Conservation (phyloP, 2,113 vertebrate genomes). For the Ailuropoda melanoleuca region DNA sequence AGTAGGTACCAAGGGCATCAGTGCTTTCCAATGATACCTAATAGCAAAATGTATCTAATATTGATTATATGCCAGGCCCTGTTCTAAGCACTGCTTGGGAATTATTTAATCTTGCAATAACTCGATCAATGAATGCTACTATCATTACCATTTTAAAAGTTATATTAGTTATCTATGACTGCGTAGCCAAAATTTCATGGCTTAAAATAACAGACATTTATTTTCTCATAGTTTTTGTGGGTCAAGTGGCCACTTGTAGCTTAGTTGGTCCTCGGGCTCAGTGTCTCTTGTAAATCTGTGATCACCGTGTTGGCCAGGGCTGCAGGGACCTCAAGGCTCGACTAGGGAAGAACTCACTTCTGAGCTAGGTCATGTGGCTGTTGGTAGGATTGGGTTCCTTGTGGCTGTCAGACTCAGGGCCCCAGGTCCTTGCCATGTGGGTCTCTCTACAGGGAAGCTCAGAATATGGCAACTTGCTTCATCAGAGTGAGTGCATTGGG, state of each 20-base stretch:
- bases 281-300: not conserved
- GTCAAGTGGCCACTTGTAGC: not conserved
- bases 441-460: not conserved
- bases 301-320: no score
- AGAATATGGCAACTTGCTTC: not conserved
- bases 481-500: not conserved
- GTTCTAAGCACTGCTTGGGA: not conserved
- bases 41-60: not conserved
- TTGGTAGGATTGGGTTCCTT: not conserved
- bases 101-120: not conserved
- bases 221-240: not conserved
- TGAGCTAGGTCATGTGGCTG: not conserved
- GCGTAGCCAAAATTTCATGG: not conserved
- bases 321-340: not conserved
- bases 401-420: not conserved
- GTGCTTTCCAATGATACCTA: not conserved
- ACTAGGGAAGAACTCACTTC: not conserved
- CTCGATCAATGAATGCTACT: not conserved
- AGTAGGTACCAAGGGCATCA: not conserved
- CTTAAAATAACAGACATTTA: not conserved
- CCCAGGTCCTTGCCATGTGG: not conserved
- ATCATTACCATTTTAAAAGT: not conserved
- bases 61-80: not conserved
- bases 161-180: not conserved
- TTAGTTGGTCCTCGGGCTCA: not conserved